Conservation (phyloP, 2,113 vertebrate species). For the Crypturellus undulatus region DNA sequence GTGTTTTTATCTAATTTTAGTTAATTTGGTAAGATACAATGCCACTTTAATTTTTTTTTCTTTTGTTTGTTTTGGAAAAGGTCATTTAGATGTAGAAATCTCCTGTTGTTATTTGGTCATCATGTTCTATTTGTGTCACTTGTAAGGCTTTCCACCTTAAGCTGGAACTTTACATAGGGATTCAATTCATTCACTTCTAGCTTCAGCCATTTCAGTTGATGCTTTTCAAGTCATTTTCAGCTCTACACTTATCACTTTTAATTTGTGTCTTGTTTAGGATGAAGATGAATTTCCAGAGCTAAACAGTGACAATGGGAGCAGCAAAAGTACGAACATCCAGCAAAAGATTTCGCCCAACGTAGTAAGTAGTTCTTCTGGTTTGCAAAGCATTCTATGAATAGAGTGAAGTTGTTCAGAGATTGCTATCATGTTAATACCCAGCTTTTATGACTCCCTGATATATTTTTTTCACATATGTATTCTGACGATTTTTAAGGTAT, state of each 20-base stretch:
- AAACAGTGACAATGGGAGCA: slow-evolving; percentile 79
- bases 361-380: slow-evolving; percentile 74
- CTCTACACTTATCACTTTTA: not conserved
- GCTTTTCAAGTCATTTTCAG: not conserved
- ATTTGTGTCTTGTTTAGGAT: slow-evolving; percentile 79
- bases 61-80: not conserved
- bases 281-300: slow-evolving; percentile 94
- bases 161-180: not conserved
- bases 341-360: slow-evolving; percentile 90
- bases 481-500: not conserved
- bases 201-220: not conserved
- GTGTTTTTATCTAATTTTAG: not conserved
- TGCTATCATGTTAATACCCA: not conserved
- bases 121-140: not conserved
- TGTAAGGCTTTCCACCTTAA: not conserved
- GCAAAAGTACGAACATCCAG: slow-evolving; percentile 85
- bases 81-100: not conserved
- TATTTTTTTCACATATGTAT: not conserved
- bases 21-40: not conserved
- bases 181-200: not conserved
- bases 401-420: not conserved
- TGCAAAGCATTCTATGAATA: not conserved
- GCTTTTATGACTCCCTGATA: not conserved
- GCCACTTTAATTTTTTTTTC: not conserved
- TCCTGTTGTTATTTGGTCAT: not conserved